phyloP scores from a whole-genome alignment of 2,113 vertebrate genomes.

The Eurystomus gularis region DNA sequence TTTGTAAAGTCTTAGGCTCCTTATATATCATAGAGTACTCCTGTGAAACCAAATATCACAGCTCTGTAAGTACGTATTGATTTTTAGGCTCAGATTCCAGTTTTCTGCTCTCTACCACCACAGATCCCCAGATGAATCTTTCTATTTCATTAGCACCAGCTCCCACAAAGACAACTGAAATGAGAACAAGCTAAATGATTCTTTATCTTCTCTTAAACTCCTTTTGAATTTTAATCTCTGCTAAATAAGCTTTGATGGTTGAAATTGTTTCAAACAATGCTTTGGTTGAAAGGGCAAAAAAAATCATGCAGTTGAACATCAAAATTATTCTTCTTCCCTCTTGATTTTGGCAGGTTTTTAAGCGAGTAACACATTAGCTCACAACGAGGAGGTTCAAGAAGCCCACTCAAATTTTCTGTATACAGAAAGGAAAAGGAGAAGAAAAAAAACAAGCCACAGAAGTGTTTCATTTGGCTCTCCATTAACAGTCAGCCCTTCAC shows the following conservation, averaged over 20 bases:
- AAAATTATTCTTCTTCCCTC: background rate
- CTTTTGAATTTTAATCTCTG: background rate
- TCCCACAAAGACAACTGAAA: background rate
- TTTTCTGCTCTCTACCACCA: background rate
- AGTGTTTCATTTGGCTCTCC: background rate
- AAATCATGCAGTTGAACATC: background rate
- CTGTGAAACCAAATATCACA: background rate
- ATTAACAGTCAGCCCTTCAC: background rate
- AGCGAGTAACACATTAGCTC: background rate
- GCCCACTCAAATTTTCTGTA: background rate
- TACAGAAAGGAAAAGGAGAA: background rate
- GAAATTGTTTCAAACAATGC: background rate
- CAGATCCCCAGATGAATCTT: background rate
- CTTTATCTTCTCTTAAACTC: background rate
- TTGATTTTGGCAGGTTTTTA: conserved; percentile 28
- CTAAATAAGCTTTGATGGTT: background rate
- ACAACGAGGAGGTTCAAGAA: conserved; percentile 15
- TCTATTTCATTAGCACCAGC: background rate
- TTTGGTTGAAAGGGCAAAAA: background rate
- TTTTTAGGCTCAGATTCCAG: background rate
- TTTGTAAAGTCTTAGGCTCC: background rate
- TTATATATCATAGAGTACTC: background rate
- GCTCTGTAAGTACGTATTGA: rapidly evolving
- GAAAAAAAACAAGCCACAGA: background rate
- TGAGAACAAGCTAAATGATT: background rate